Evolutionary conservation across 2,113 vertebrate genomes (phyloP), one percentile per base, ranked within the genome.

Genomic region (Planiliza haematocheilus): DNA sequence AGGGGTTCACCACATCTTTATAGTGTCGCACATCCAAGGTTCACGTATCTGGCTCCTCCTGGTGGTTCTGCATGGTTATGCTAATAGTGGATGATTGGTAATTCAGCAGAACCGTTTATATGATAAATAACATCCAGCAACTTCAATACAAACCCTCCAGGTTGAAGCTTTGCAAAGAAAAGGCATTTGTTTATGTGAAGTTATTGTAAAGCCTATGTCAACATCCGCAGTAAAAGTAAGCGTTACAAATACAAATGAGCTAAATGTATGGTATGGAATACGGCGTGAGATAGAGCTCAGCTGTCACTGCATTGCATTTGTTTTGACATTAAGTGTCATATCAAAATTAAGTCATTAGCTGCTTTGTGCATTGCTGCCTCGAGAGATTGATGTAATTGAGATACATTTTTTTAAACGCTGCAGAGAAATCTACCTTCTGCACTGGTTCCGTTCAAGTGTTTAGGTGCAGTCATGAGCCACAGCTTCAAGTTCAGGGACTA

Each of bases 271-370:
- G 46, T 41, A 4, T 4, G 9, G 17, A 2, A 18, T 20, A 16
- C 30, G 73, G 16, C 4, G 8, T 67, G 10, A 64, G 20, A 39
- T 17, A 56, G 51, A 7, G 18, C 39, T 63, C 24, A 12, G 21
- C 16, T 57, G 21, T 21, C 52, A 49, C 30, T 39, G 11, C 20
- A 9, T 30, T 46, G 50, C 41, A 46, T 9, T 11, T 43, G 30
- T 16, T 30, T 67, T 4, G 5, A 34, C n/a, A 42, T 16, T 7
- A 58, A 10, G 17, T 58, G 13, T 43, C n/a, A 24, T 13, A 39
- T 24, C 10, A 52, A 58, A 18, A 57, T 63, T 2, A 66, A 66
- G 38, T 48, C 57, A 62, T 52, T 45, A 60, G 10, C 17, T 75
- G 61, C 37, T 59, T 43, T 43, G 50, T 10, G 1, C 21, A 43